Evolutionary conservation across 2,797 vertebrate genomes (phyloP).

Genomic region (Lutjanus argentimaculatus): DNA sequence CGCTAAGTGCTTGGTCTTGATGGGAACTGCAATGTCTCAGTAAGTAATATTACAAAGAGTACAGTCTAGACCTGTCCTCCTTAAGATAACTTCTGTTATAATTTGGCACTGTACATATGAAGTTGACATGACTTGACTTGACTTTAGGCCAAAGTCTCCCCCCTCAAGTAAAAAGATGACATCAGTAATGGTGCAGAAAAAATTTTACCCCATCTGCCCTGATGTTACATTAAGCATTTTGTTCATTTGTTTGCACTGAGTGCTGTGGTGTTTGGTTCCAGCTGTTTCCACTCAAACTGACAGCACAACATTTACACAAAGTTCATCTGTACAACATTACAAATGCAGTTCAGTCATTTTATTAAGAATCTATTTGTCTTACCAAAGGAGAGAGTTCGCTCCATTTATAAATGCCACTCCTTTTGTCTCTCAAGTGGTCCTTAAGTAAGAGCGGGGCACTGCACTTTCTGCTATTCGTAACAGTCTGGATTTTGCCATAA

Average conservation of each 20-base stretch:
- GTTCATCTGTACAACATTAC: too few species aligned
- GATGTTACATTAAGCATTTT: background rate
- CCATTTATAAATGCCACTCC: background rate
- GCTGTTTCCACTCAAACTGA: conserved; percentile 13
- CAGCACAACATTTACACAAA: too few species aligned
- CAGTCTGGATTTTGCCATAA: conserved; percentile 7
- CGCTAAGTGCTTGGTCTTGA: too few species aligned
- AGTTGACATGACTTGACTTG: too few species aligned
- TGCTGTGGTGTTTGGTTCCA: conserved; percentile 2
- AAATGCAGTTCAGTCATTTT: background rate
- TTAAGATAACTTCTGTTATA: too few species aligned
- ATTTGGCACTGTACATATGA: too few species aligned
- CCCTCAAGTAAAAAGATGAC: background rate
- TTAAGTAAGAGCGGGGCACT: background rate
- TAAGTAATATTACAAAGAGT: too few species aligned
- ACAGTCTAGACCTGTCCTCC: too few species aligned
- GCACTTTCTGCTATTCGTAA: background rate
- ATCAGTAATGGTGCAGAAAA: background rate
- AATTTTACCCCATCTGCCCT: background rate
- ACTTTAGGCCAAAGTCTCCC: too few species aligned
- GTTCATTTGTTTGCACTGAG: background rate
- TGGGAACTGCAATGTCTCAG: too few species aligned
- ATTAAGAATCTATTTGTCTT: background rate
- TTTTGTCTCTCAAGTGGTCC: background rate
- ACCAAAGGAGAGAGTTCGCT: background rate